Percentiles rank a stretch among this genome's conserved stretches.
These are phyloP conservation scores for Protonibea diacanthus DNA, from an alignment of 2,797 vertebrate species.

Conservation along the genomic window DNA sequence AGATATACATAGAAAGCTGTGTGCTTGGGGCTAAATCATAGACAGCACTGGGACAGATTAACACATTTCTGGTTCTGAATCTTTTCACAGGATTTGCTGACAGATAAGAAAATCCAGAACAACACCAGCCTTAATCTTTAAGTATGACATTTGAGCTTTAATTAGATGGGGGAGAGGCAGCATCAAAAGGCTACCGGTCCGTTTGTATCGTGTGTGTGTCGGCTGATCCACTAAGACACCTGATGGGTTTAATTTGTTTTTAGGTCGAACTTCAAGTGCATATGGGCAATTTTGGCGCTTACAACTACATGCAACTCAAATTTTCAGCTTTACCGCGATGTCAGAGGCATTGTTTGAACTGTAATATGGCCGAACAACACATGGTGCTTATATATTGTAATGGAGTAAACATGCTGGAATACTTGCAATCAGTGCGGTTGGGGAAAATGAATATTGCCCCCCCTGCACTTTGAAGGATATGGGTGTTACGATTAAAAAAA, in stretches of 20 bases:
- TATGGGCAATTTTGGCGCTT: constrained; percentile 26
- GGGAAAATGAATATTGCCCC: constrained; percentile 41
- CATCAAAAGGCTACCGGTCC: constrained; percentile 23
- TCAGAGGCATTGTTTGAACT: constrained; percentile 64
- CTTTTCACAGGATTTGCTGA: constrained; percentile 7
- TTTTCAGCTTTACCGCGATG: constrained; percentile 51
- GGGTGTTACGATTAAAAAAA: constrained; percentile 54
- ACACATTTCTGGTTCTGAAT: neutral
- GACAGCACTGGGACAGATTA: neutral
- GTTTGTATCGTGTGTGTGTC: neutral
- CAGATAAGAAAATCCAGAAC: constrained; percentile 1
- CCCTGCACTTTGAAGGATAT: constrained; percentile 39
- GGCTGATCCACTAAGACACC: constrained; percentile 46
- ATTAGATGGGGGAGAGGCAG: constrained; percentile 16
- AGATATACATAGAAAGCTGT: neutral
- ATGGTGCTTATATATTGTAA: constrained; percentile 68
- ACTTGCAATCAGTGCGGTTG: too few species aligned
- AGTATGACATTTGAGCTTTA: constrained; percentile 26
- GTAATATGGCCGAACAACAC: constrained; percentile 65
- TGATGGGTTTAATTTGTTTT: constrained; percentile 60
- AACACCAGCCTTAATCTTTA: constrained; percentile 13
- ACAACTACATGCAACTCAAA: constrained; percentile 25
- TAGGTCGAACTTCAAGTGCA: constrained; percentile 54
- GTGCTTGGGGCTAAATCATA: neutral
- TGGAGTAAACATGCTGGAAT: constrained; percentile 56